Base-by-base conservation (phyloP, 2,888 invertebrate species). In the Notodonta dromedarius region DNA sequence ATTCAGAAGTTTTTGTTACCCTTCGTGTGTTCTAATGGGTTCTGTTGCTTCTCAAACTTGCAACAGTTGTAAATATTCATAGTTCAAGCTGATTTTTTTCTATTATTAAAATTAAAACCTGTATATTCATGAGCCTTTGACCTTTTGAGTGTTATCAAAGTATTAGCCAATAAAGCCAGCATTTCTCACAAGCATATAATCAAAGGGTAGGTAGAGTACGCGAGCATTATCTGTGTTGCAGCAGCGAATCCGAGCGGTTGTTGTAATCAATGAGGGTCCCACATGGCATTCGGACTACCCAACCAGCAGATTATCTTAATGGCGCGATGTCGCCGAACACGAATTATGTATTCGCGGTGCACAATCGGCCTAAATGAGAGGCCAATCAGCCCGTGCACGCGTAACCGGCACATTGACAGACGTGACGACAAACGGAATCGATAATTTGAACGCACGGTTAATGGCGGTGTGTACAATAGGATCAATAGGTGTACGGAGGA, bases 341-440 rank as follows among this genome's bases (percentile, higher is more conserved):
- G 82, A 87, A 91, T 93, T 91, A 92, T 87, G 91, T 88, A 91
- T 91, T 89, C 90, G 87, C 76, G 83, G 74, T 80, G 85, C 87
- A 91, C 91, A 91, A 91, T 89, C 88, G 88, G 74, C 73, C 84
- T 87, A 91, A 93, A 93, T 90, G 92, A 91, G 90, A 84, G 89
- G 86, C 87, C 91, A 91, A 92, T 92, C 92, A 88, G 86, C 69
- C 80, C 79, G 76, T 77, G 83, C 77, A 73, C 77, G 70, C 77
- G 83, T 80, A 80, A 87, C 81, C 84, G 85, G 79, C 80, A 78
- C 83, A 77, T 74, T 86, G 85, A 84, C 85, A 80, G 79, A 83
- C 86, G 85, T 85, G 85, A 85, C 81, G 83, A 71, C 84, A 84
- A 84, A 85, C 80, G 72, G 79, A 83, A 87, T 87, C 84, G 81